Base-by-base conservation (phyloP, 2,888 invertebrate species). In the Campaea margaritaria region DNA sequence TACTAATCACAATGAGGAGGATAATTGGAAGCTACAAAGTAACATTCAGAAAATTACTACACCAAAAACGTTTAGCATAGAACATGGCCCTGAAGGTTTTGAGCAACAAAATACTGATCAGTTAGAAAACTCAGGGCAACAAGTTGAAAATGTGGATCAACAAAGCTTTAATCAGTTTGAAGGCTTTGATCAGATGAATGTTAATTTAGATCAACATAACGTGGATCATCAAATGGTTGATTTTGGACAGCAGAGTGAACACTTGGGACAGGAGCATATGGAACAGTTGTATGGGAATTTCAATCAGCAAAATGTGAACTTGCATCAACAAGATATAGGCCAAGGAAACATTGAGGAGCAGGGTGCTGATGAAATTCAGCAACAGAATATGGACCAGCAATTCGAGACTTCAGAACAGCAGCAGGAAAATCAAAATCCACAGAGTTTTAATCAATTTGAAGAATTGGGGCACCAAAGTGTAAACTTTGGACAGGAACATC, bases 161-260 rank as follows among this genome's bases (percentile, higher is more conserved):
- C 36, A 43, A 15, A 36, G n/a, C 21, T 43, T n/a, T 42, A 42
- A 50, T 15, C 50, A 51, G 34, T 42, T 51, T 34, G 50, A 13
- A 15, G n/a, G 39, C 39, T 53, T 55, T 13, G 28, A 53, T 63
- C 64, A 70, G 34, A 57, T 60, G 43, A 59, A 61, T 42, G 58
- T 44, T 41, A 34, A 69, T 43, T 58, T 65, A 46, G 65, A 28
- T 21, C 64, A 75, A 44, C 51, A 64, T 39, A 58, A 70, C 21
- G 56, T 57, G 15, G 59, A 62, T 11, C 72, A 73, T 54, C 52
- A 68, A 41, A 36, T 64, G 36, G 72, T 68, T 45, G 67, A 73
- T 55, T 72, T 78, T 48, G 69, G 53, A 13, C 72, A 75, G n/a
- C 70, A 73, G 62, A 59, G 47, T 48, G 64, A 69, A 52, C 34